phyloP scores from a whole-genome alignment of 2,888 invertebrate species.

The Pyrochroa serraticornis region DNA sequence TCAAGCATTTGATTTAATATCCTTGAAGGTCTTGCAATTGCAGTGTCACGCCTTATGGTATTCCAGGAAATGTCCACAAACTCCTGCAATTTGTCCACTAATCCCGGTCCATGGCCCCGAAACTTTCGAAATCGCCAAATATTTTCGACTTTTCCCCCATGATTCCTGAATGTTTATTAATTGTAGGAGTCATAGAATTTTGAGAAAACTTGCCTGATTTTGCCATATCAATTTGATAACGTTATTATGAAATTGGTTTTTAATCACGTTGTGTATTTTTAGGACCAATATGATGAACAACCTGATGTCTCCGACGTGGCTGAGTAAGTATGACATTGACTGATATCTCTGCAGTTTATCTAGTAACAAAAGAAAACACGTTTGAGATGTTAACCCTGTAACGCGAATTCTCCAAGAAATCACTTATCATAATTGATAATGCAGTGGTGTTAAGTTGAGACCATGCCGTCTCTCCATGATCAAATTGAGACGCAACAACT shows the following conservation, averaged over 20 bases:
- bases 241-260: constrained; percentile 35
- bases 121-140: not conserved
- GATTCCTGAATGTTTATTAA: not conserved
- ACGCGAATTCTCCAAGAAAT: not conserved
- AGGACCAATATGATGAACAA: constrained; percentile 82
- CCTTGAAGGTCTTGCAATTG: constrained; percentile 13
- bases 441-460: not conserved
- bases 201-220: not conserved
- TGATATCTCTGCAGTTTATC: not conserved
- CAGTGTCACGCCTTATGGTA: constrained; percentile 35
- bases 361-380: not conserved
- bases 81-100: constrained; percentile 17
- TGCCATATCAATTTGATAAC: not conserved
- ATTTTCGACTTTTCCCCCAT: not conserved
- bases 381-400: not conserved
- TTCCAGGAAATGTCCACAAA: constrained; percentile 10
- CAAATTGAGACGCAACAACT: not conserved
- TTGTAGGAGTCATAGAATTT: not conserved
- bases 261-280: constrained; percentile 49
- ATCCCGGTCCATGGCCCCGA: not conserved
- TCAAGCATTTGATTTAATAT: constrained; percentile 2
- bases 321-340: constrained; percentile 69
- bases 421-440: not conserved
- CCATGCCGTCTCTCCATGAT: not conserved
- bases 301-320: constrained; percentile 76